Percentiles rank a stretch among this genome's conserved stretches.
phyloP scores from a whole-genome alignment of 2,888 invertebrate species.

The Andrena trimmerana region DNA sequence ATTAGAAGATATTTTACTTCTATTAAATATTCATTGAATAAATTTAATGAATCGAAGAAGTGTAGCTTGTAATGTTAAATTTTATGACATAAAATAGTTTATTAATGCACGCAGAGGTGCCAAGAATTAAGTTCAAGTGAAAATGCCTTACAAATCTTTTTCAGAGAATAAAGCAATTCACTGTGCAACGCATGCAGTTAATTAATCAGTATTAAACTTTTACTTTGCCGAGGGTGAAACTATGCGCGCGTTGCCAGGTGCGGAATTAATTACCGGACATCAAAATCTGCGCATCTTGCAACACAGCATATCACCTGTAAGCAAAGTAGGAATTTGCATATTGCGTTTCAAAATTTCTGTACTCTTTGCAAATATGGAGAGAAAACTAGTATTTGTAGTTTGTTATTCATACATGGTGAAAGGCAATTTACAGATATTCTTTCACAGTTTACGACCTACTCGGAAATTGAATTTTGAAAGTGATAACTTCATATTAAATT shows the following conservation, averaged over 20 bases:
- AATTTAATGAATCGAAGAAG: no score
- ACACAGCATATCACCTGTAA: not conserved
- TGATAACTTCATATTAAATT: no score
- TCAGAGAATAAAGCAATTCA: not conserved
- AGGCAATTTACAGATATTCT: no score
- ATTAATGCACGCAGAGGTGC: not conserved
- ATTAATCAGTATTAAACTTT: conserved; percentile 15
- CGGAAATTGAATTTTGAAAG: no score
- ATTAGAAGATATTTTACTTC: no score
- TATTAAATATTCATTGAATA: no score
- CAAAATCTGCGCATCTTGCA: conserved; percentile 11
- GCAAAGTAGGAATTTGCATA: conserved; percentile 12
- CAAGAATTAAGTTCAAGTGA: not conserved
- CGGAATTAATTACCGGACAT: conserved; percentile 27
- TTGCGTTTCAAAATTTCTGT: not conserved
- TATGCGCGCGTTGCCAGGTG: not conserved
- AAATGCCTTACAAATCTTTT: not conserved
- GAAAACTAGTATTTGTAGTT: not conserved
- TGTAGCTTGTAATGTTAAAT: no score
- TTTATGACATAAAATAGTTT: no score
- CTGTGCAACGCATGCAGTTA: not conserved
- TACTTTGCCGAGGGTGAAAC: not conserved
- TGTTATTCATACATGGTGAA: no score
- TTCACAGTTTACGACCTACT: no score
- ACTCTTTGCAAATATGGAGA: not conserved